phyloP scores from a whole-genome alignment of 2,888 invertebrate species.

The Chymomyza caudatula region DNA sequence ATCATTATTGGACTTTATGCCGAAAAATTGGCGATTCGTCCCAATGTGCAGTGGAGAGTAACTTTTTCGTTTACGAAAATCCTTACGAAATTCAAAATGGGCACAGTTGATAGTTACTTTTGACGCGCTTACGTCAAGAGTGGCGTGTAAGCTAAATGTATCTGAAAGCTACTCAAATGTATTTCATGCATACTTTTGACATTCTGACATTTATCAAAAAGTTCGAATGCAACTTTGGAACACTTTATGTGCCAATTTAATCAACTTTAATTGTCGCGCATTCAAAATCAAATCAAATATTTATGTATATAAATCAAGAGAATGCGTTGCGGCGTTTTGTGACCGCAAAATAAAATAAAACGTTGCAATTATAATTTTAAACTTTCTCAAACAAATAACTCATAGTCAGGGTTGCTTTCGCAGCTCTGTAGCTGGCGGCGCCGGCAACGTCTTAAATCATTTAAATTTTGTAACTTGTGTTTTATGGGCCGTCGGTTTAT shows the following conservation, averaged over 20 bases:
- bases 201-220: neutral
- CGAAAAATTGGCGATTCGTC: no score
- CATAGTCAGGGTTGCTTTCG: conserved; percentile 16
- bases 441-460: conserved; percentile 60
- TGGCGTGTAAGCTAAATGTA: no score
- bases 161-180: neutral
- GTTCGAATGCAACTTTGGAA: neutral
- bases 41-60: no score
- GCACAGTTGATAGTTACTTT: no score
- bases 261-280: neutral
- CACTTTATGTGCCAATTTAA: neutral
- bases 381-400: conserved; percentile 50
- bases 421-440: neutral
- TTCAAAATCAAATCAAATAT: neutral
- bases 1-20: no score
- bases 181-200: neutral
- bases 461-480: conserved; percentile 69
- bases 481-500: conserved; percentile 68
- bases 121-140: no score
- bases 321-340: neutral
- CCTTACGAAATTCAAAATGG: no score
- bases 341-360: conserved; percentile 40
- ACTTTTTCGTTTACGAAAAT: no score
- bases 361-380: conserved; percentile 63
- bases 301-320: neutral